Evolutionary conservation across 1,140 invertebrate species (phyloP).

Genomic region (Scaptomyza montana): DNA sequence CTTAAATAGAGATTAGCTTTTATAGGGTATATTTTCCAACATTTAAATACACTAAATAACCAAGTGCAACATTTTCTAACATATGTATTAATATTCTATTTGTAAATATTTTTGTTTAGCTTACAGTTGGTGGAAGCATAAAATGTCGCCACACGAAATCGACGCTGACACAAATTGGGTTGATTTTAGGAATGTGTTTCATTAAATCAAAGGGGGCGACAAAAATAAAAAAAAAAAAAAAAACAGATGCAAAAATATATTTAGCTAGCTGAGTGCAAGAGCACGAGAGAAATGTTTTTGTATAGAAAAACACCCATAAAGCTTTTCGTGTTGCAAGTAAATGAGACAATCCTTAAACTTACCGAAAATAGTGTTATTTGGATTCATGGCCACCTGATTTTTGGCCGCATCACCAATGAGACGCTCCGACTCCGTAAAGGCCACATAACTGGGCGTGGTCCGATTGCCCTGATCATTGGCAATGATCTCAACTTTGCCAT

Average conservation of each 20-base stretch:
- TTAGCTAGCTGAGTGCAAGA: constrained; percentile 27
- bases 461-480: constrained; percentile 98
- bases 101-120: constrained; percentile 39
- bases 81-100: constrained; percentile 25
- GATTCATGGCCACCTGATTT: constrained; percentile 85
- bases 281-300: not conserved
- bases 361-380: constrained; percentile 83
- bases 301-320: constrained; percentile 6
- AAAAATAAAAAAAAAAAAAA: not conserved
- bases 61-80: not conserved
- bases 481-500: constrained; percentile 96
- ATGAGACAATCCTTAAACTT: constrained; percentile 34
- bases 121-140: constrained; percentile 11
- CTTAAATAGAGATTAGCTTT: no score
- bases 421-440: constrained; percentile 98
- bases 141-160: constrained; percentile 25
- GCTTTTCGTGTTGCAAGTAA: constrained; percentile 1
- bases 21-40: not conserved
- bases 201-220: constrained; percentile 33
- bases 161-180: constrained; percentile 66
- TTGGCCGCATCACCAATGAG: constrained; percentile 97
- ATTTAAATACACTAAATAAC: not conserved
- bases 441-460: constrained; percentile 98
- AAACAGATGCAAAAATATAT: constrained; percentile 30
- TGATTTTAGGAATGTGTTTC: constrained; percentile 41